Base-by-base conservation (phyloP, 1,140 invertebrate genomes). In the Atta colombica region DNA sequence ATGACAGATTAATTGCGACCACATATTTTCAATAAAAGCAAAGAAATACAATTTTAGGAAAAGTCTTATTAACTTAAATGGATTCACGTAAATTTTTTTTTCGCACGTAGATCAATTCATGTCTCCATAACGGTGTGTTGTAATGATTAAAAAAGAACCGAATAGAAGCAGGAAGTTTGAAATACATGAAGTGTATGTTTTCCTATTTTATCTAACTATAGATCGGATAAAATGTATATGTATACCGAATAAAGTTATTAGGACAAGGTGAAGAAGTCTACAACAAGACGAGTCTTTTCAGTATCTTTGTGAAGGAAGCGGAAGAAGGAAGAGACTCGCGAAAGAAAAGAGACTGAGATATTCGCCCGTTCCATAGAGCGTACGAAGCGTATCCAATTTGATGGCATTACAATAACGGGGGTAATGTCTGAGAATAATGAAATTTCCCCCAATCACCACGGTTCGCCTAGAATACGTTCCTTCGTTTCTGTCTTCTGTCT, bases 351-450 rank as follows among this genome's bases (percentile, higher is more conserved):
- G 71, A 85, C 84, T 31, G 61, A 80, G 82, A 91, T 80, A 88
- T 90, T 80, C 60, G 49, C 85, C 78, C 68, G 80, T 92, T 91
- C 87, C 65, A 74, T 89, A 85, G 85, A 84, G 88, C 89, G 91
- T 93, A 92, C 92, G 91, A 89, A 93, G 90, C 89, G 94, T 94
- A 94, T 94, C 93, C 94, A 94, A 94, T 94, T 94, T 94, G 94
- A 94, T 94, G 93, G 93, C 94, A 94, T 94, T 94, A 94, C 94
- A 94, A 94, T 94, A 94, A 94, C 93, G 94, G 92, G 92, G 93
- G 93, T 94, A 94, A 94, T 94, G 94, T 93, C 93, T 93, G 94
- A 94, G 93, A 94, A 94, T 94, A 94, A 94, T 94, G 93, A 94
- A 94, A 94, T 94, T 94, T 94, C 91, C 94, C 93, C 93, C 94